Evolutionary conservation across 2,113 vertebrate species (phyloP).

Genomic region (Lepus timidus): DNA sequence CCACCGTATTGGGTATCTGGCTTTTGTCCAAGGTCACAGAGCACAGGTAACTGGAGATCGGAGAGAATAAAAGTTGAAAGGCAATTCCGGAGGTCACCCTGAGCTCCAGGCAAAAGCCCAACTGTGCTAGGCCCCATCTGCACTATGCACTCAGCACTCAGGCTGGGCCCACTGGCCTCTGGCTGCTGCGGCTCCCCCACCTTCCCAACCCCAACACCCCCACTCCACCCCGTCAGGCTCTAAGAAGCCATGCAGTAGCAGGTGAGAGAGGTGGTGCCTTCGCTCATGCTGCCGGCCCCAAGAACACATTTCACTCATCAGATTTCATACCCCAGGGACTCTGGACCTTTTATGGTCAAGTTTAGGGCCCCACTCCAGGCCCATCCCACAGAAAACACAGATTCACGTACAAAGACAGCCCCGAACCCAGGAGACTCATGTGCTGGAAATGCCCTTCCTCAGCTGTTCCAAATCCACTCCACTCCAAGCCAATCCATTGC

Average conservation of each 20-base stretch:
- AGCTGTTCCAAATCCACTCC: neutral
- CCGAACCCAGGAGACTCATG: neutral
- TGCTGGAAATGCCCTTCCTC: neutral
- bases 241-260: neutral
- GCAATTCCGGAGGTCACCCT: conserved; percentile 10
- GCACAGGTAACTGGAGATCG: conserved; percentile 21
- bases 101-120: neutral
- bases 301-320: conserved; percentile 23
- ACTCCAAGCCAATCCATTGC: neutral
- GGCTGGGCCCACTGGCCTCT: neutral
- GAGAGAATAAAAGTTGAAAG: conserved; percentile 27
- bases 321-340: neutral
- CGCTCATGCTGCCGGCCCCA: too few species aligned
- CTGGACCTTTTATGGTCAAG: conserved; percentile 44
- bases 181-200: neutral
- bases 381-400: neutral
- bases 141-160: neutral
- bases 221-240: neutral
- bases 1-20: neutral
- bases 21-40: conserved; percentile 49
- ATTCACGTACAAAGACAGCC: neutral
- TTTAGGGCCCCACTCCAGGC: neutral
- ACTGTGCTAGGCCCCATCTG: neutral
- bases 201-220: too few species aligned
- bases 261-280: neutral